Percentiles rank a stretch among this genome's conserved stretches.
phyloP scores from a whole-genome alignment of 1,140 invertebrate genomes.

The Papilio machaon region DNA sequence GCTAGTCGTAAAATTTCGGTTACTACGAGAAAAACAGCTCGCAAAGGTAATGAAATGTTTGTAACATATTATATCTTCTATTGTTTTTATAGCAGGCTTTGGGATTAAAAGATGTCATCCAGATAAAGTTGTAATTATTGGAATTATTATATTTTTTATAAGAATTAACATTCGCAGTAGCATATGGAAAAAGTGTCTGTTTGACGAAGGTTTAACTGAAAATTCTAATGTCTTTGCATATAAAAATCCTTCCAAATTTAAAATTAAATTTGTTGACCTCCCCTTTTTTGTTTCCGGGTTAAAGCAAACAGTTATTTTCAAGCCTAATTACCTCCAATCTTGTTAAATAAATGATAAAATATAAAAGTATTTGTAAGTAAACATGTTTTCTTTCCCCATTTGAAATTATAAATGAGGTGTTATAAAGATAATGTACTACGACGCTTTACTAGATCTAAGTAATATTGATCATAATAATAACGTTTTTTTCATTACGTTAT shows the following conservation, averaged over 20 bases:
- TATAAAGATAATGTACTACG: background rate
- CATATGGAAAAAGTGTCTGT: no score
- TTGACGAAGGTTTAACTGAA: background rate
- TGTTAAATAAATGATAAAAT: background rate
- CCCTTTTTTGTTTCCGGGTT: background rate
- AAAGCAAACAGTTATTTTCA: background rate
- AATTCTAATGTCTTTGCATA: background rate
- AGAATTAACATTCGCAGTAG: no score
- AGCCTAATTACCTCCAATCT: background rate
- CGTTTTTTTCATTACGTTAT: no score
- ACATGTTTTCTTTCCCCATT: background rate
- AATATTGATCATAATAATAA: background rate
- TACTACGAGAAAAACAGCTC: conserved; percentile 18
- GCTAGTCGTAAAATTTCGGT: conserved; percentile 14
- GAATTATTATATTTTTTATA: background rate
- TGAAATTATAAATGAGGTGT: background rate
- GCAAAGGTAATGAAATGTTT: conserved; percentile 5
- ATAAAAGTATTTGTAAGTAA: background rate
- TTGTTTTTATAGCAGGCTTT: background rate
- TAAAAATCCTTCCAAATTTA: background rate
- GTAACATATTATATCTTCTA: background rate
- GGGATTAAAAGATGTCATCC: background rate
- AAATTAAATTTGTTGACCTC: conserved; percentile 6
- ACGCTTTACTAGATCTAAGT: no score
- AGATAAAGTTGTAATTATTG: no score